Evolutionary conservation across 2,888 invertebrate species (phyloP).

Genomic region (Nasonovia ribisnigri): DNA sequence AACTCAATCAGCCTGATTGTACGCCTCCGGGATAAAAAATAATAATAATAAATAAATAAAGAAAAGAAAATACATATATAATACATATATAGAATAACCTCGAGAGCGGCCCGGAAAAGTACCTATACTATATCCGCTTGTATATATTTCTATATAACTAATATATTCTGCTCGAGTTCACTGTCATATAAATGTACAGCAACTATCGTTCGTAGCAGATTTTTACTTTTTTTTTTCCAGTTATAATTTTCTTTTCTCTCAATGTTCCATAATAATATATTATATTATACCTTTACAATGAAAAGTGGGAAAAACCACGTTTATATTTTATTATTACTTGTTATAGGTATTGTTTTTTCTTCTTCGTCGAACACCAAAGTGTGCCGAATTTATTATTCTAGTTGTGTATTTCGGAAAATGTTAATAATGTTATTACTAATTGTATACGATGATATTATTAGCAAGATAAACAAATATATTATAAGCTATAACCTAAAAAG

Average conservation of each 20-base stretch:
- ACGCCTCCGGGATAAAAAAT: conserved; percentile 51
- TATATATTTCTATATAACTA: not conserved
- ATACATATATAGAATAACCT: conserved; percentile 39
- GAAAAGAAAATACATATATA: conserved; percentile 33
- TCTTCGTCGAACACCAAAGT: not conserved
- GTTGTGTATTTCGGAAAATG: not conserved
- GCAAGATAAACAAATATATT: not conserved
- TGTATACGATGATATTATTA: not conserved
- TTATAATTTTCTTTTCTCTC: not conserved
- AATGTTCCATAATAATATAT: not conserved
- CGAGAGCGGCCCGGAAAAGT: conserved; percentile 22
- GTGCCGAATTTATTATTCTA: not conserved
- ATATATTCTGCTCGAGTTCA: conserved; percentile 22
- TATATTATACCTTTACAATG: not conserved
- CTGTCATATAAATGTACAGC: not conserved
- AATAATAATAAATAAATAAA: conserved; percentile 52
- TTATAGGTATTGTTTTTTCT: not conserved
- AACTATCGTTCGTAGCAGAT: not conserved
- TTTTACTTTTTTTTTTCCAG: not conserved
- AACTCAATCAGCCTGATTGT: conserved; percentile 65
- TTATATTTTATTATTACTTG: not conserved
- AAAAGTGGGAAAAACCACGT: not conserved
- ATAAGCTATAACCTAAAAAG: no score
- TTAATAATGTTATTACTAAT: not conserved
- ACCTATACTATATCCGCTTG: not conserved